Base-by-base conservation (phyloP, 2,888 invertebrate genomes). In the Stegana nigrithorax region DNA sequence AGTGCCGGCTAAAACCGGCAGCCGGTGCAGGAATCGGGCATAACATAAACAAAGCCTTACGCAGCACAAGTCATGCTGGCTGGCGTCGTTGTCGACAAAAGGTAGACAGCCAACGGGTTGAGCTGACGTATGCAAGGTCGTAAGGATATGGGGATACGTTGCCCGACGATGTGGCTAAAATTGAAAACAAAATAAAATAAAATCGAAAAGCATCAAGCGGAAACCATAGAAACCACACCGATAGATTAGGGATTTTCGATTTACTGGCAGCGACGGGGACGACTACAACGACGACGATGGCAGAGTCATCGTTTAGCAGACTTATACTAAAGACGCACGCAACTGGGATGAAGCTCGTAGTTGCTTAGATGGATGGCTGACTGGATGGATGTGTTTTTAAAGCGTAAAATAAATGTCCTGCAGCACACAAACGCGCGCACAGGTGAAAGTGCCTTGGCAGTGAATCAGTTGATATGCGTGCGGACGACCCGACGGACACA, bases 161-260 rank as follows among this genome's bases (percentile, higher is more conserved):
- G 51, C 51, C 39, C 2, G 29, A 23, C 36, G 21, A 27, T 32
- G 50, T 21, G 60, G 36, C 42, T 55, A 47, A 65, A 63, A 65
- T 67, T 63, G 65, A 67, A 67, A 65, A 63, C 59, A 65, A 32
- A 59, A 55, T 51, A 51, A 47, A 57, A 32, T 39, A 53, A 60
- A 53, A 53, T 57, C 56, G 47, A 27, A 25, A 23, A 27, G 42
- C 55, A 61, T 61, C 55, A 62, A 58, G 27, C 51, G 57, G 60
- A 64, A 62, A 60, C 67, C 67, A 55, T 65, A 55, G 61, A 63
- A 67, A 64, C 66, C 68, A 55, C 70, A 62, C 51, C 69, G 64
- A 71, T 68, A 66, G 68, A 71, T 71, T 69, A 65, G 60, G 64
- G 64, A 64, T 69, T 67, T 67, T 66, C 65, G 67, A 69, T 68